These are phyloP conservation scores for Idaea straminata DNA, from an alignment of 2,888 invertebrate genomes.

Conservation along the genomic window DNA sequence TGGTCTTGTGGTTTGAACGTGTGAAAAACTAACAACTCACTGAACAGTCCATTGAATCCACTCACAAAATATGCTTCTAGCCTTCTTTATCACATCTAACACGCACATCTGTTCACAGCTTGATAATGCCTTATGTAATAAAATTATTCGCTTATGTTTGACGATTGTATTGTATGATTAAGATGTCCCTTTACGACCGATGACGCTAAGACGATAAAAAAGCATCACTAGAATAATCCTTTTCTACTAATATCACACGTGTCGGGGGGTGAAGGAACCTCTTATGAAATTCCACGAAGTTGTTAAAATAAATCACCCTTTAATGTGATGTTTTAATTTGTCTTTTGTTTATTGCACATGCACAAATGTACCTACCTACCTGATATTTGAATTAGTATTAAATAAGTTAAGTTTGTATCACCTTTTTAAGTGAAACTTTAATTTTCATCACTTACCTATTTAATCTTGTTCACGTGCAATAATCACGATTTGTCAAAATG, in stretches of 20 bases:
- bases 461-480: slow-evolving; percentile 46
- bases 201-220: background rate
- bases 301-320: background rate
- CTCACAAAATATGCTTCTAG: background rate
- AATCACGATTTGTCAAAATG: slow-evolving; percentile 43
- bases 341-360: slow-evolving; percentile 21
- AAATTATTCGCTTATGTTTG: slow-evolving; percentile 15
- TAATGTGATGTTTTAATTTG: slow-evolving; percentile 2
- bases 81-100: background rate
- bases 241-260: background rate
- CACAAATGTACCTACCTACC: slow-evolving; percentile 5
- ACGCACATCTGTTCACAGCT: background rate
- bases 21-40: background rate
- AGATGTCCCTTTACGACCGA: background rate
- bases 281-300: background rate
- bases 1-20: background rate
- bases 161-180: background rate
- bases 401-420: background rate
- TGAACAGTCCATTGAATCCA: background rate
- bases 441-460: background rate
- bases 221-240: background rate
- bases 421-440: background rate
- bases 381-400: background rate
- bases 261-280: background rate
- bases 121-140: background rate